Evolutionary conservation across 2,888 invertebrate species (phyloP).

Genomic region (Lagria hirta): DNA sequence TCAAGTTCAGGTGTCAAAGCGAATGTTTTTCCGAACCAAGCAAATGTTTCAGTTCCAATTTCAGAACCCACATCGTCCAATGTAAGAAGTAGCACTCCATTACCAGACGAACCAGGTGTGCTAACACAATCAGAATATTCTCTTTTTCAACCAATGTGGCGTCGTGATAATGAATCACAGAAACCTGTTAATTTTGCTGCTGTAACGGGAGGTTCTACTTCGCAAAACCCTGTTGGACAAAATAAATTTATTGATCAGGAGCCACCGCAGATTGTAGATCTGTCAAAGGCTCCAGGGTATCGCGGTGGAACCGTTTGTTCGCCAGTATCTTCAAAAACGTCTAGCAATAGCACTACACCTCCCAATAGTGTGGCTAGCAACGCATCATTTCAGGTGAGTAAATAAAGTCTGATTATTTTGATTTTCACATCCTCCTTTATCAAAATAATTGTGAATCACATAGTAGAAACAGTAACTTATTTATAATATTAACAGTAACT

Average conservation of each 20-base stretch:
- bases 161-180: constrained; percentile 57
- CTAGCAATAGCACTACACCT: constrained; percentile 59
- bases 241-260: constrained; percentile 59
- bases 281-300: constrained; percentile 89
- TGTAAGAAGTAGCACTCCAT: constrained; percentile 21
- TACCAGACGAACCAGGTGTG: constrained; percentile 21
- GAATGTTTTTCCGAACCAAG: constrained; percentile 20
- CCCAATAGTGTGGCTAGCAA: constrained; percentile 50
- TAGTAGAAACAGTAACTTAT: too few relatives aligned
- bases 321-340: constrained; percentile 68
- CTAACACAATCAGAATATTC: constrained; percentile 75
- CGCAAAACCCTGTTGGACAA: constrained; percentile 41
- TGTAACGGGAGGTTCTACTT: constrained; percentile 56
- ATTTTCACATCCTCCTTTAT: too few relatives aligned
- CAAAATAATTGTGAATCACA: too few relatives aligned
- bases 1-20: constrained; percentile 37
- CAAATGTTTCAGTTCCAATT: constrained; percentile 21
- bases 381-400: constrained; percentile 30
- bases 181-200: constrained; percentile 72
- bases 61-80: constrained; percentile 12
- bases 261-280: constrained; percentile 71
- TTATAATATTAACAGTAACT: too few relatives aligned
- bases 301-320: constrained; percentile 78
- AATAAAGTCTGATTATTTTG: too few relatives aligned
- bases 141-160: constrained; percentile 66